Evolutionary conservation across 1,140 invertebrate species (phyloP).

Genomic region (Linepithema humile): DNA sequence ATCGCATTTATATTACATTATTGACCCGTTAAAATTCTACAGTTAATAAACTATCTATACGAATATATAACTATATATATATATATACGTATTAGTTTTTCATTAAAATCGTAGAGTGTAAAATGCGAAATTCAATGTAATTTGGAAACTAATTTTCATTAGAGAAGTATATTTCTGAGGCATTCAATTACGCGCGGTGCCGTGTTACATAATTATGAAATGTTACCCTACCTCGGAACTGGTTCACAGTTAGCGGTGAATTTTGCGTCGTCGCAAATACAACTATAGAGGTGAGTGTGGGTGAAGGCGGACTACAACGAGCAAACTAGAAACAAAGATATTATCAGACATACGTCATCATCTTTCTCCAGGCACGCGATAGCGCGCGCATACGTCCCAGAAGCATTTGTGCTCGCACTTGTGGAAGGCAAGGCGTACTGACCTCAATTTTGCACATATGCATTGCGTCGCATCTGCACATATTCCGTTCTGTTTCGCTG

Average conservation of each 20-base stretch:
- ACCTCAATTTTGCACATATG: slow-evolving; percentile 19
- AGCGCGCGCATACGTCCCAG: neutral
- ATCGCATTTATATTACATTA: neutral
- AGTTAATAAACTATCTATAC: slow-evolving; percentile 32
- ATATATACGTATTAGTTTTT: slow-evolving; percentile 54
- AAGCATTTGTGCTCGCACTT: neutral
- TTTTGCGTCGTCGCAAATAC: slow-evolving; percentile 36
- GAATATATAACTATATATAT: slow-evolving; percentile 38
- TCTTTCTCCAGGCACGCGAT: slow-evolving; percentile 45
- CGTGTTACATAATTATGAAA: slow-evolving; percentile 45
- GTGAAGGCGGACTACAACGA: neutral
- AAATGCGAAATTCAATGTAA: slow-evolving; percentile 26
- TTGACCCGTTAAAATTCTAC: slow-evolving; percentile 12
- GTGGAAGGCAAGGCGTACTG: slow-evolving; percentile 5
- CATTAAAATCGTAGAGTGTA: slow-evolving; percentile 20
- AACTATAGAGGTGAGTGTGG: slow-evolving; percentile 11
- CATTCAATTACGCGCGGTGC: slow-evolving; percentile 44
- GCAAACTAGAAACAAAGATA: slow-evolving; percentile 36
- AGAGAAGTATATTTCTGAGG: slow-evolving; percentile 46
- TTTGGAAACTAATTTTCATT: slow-evolving; percentile 53
- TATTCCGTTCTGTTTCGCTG: neutral
- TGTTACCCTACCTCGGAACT: slow-evolving; percentile 35
- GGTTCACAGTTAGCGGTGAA: slow-evolving; percentile 31
- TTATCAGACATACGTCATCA: slow-evolving; percentile 47
- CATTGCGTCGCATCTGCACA: neutral